phyloP scores from a whole-genome alignment of 2,113 vertebrate species.

The Campylomormyrus numenius region DNA sequence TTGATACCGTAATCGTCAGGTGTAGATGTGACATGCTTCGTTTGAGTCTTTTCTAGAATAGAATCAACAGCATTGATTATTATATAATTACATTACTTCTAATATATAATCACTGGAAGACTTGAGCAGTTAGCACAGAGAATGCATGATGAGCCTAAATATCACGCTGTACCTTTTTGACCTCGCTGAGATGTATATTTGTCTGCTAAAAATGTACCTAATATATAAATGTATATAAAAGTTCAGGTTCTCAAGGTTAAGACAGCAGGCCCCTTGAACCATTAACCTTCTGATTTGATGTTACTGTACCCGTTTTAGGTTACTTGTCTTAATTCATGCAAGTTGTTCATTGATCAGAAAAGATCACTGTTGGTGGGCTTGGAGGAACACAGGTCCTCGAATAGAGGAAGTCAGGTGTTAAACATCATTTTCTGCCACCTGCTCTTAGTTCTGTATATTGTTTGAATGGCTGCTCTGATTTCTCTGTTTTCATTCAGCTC shows the following conservation, averaged over 20 bases:
- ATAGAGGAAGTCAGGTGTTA: not conserved
- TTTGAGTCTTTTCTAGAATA: slow-evolving; percentile 49
- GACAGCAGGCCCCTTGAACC: not conserved
- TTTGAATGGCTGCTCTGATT: not conserved
- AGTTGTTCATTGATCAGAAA: not conserved
- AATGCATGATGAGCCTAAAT: not conserved
- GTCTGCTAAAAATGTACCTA: not conserved
- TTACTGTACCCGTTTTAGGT: not conserved
- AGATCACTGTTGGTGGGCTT: not conserved
- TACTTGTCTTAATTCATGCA: not conserved
- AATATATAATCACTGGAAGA: not conserved
- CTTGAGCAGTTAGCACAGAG: not conserved
- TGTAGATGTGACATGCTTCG: slow-evolving; percentile 55
- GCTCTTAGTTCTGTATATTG: not conserved
- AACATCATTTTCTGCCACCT: not conserved
- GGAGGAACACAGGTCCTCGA: not conserved
- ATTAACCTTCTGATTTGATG: not conserved
- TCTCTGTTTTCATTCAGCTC: not conserved
- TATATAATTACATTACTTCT: not conserved
- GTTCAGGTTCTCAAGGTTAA: not conserved
- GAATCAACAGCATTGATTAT: not conserved
- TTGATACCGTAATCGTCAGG: slow-evolving; percentile 40
- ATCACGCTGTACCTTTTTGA: not conserved
- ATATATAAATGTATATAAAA: too few species aligned
- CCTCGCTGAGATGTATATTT: not conserved